Conservation (phyloP, 1,140 invertebrate species). For the Gryon sp. region DNA sequence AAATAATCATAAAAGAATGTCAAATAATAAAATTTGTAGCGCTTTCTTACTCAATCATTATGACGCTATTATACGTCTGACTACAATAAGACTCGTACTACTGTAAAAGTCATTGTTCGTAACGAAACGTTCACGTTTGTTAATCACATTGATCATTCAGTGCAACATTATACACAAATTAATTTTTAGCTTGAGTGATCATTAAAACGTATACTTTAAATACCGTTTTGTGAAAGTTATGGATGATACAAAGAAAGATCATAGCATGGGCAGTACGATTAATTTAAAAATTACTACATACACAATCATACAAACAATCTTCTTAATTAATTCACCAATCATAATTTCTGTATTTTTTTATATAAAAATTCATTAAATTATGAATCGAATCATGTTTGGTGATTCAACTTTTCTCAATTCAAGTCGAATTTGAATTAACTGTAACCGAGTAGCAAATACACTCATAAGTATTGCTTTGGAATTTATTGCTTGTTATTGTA, state of each 20-base stretch:
- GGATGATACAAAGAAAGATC: no score
- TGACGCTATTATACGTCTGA: conserved; percentile 43
- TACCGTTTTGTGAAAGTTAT: conserved; percentile 39
- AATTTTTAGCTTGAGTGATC: conserved; percentile 29
- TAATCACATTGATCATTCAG: conserved; percentile 17
- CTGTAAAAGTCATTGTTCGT: conserved; percentile 51
- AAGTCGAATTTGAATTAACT: no score
- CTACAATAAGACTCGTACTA: conserved; percentile 45
- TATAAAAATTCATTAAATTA: no score
- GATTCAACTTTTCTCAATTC: no score
- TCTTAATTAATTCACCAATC: no score
- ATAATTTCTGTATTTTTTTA: no score
- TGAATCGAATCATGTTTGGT: no score
- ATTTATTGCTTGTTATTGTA: conserved; percentile 14
- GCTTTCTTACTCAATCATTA: conserved; percentile 28
- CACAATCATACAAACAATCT: no score
- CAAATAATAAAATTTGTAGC: conserved; percentile 19
- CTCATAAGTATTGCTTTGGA: no score
- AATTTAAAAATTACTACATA: no score
- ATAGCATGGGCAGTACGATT: no score
- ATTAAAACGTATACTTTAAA: conserved; percentile 36
- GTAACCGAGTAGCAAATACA: no score
- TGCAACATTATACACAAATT: conserved; percentile 34
- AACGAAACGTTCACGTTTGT: neutral
- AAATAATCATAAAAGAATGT: conserved; percentile 14